Evolutionary conservation across 92 coral and sea anemone genomes (phyloP), one percentile per base, ranked within the genome.

Genomic region (Pocillopora grandis): DNA sequence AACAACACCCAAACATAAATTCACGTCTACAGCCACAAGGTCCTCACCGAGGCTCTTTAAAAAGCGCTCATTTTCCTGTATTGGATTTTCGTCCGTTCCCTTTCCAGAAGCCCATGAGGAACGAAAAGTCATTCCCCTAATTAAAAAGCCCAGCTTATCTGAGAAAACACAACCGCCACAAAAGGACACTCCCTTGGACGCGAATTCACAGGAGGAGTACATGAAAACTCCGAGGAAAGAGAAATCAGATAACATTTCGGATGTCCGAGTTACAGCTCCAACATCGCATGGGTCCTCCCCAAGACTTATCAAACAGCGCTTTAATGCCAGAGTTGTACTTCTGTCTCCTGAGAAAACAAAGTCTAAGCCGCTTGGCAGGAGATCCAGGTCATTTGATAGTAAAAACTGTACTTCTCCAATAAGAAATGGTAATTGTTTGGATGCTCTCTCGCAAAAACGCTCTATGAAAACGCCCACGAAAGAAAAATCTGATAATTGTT

Each of bases 21-120:
- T 5, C 4, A 42, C 52, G 52, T 42, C 52, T 58, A 52, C 8
- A 13, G 83, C 74, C 6, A 84, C 84, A 37, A 87, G 92, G 36
- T 94, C 98, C 1, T 94, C 98, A 15, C 98, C 98, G 17, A 86
- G 98, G 73, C 60, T 94, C 12, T 76, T 94, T 31, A 84, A 90
- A 81, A 92, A 80, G 78, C 93, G 98, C 17, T 91, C 98, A 1
- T 94, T 89, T 72, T 94, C 98, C 33, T 92, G 90, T 72, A 94
- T 92, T 75, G 98, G 98, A 13, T 92, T 94, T 76, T 72, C 90
- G 21, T 76, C 93, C 2, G 86, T 83, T 18, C 91, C 88, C 6
- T 64, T 80, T 16, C 65, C 86, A 71, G 79, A 75, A 1, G 9
- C 23, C 20, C 56, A 56, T 27, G 62, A 66, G 37, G 42, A 31